Percentiles rank a stretch among this genome's conserved stretches.
Evolutionary conservation across 2,888 invertebrate genomes (phyloP).

Genomic region (Protonemura montana): DNA sequence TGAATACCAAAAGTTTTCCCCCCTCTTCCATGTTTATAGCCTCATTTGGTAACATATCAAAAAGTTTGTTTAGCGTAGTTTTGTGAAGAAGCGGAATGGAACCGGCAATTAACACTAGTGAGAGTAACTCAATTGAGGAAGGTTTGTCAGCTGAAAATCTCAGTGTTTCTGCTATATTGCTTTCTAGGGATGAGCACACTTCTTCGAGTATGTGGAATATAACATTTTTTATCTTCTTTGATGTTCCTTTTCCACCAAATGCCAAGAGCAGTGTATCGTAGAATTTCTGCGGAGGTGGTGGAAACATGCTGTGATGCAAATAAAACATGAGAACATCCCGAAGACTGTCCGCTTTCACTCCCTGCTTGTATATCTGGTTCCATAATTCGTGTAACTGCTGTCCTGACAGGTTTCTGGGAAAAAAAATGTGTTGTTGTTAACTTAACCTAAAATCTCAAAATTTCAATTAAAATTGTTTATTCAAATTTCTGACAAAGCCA

Average conservation of each 20-base stretch:
- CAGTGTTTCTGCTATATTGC: slow-evolving; percentile 47
- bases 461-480: background rate
- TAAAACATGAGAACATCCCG: slow-evolving; percentile 49
- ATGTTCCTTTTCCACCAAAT: slow-evolving; percentile 44
- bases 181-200: slow-evolving; percentile 44
- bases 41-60: slow-evolving; percentile 28
- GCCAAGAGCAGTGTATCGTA: slow-evolving; percentile 45
- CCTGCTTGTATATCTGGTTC: slow-evolving; percentile 45
- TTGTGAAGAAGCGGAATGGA: slow-evolving; percentile 44
- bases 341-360: slow-evolving; percentile 45
- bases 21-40: slow-evolving; percentile 41
- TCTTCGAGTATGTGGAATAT: slow-evolving; percentile 50
- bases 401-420: slow-evolving; percentile 46
- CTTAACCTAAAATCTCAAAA: background rate
- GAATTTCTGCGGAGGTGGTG: slow-evolving; percentile 43
- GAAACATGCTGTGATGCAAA: slow-evolving; percentile 44
- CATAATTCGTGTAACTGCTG: slow-evolving; percentile 47
- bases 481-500: too few species aligned
- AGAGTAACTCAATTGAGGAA: slow-evolving; percentile 42
- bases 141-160: slow-evolving; percentile 42
- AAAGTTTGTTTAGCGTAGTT: slow-evolving; percentile 43
- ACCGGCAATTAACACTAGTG: slow-evolving; percentile 44
- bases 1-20: slow-evolving; percentile 46
- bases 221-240: slow-evolving; percentile 48
- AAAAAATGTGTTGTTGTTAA: background rate